phyloP scores from a whole-genome alignment of 2,797 vertebrate genomes.

The Coranthus polyacanthus region DNA sequence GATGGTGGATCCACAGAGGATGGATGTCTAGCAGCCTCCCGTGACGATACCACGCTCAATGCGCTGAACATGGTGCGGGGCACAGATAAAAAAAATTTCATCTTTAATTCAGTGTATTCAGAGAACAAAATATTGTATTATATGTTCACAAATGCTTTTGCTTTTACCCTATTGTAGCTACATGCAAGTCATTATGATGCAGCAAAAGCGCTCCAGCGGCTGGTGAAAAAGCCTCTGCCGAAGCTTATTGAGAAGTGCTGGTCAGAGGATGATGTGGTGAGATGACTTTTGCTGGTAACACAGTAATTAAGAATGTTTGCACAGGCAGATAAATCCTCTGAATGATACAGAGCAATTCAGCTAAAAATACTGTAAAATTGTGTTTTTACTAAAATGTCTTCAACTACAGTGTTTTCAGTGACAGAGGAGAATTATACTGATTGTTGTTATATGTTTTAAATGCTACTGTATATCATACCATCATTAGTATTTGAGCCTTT shows the following conservation, averaged over 20 bases:
- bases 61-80: conserved; percentile 94
- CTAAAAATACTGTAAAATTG: no score
- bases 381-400: no score
- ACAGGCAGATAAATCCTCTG: background rate
- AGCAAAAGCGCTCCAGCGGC: conserved; percentile 96
- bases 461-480: background rate
- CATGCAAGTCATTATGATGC: conserved; percentile 97
- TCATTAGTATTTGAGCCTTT: background rate
- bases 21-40: conserved; percentile 95
- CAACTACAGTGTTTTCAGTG: background rate
- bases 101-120: background rate
- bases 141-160: conserved; percentile 14
- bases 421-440: background rate
- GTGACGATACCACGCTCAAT: conserved; percentile 98
- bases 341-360: background rate
- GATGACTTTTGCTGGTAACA: conserved; percentile 18
- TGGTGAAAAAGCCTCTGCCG: conserved; percentile 99
- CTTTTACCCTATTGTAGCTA: conserved; percentile 82
- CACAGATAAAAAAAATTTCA: background rate
- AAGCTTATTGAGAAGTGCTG: conserved; percentile 98
- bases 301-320: conserved; percentile 6
- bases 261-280: conserved; percentile 98
- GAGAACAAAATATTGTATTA: background rate
- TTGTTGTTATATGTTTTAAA: background rate
- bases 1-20: conserved; percentile 98